Conservation (phyloP, 2,113 vertebrate genomes). For the Eurypyga helias region DNA sequence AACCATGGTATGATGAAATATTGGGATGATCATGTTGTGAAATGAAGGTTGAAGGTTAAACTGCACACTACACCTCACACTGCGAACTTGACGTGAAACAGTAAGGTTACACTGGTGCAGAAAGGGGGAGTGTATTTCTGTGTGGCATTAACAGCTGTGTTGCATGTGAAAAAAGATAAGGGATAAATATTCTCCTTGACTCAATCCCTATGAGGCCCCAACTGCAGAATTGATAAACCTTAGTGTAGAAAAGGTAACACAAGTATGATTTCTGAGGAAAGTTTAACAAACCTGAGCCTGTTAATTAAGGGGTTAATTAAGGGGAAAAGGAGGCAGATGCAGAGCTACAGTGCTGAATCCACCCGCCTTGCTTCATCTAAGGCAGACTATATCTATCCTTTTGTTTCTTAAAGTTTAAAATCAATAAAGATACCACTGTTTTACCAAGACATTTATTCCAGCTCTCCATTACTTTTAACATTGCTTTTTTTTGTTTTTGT, state of each 20-base stretch:
- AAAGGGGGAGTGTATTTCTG: neutral
- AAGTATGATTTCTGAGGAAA: neutral
- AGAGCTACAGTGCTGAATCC: neutral
- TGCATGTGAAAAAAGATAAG: neutral
- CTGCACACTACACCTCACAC: neutral
- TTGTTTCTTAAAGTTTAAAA: neutral
- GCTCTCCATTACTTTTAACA: neutral
- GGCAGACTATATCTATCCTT: neutral
- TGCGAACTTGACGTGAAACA: accelerated
- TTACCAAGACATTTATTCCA: neutral
- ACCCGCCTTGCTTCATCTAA: neutral
- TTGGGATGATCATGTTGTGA: neutral
- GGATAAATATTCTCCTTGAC: neutral
- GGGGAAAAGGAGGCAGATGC: neutral
- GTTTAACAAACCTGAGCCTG: neutral
- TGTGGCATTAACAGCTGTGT: neutral
- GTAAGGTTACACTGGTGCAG: neutral
- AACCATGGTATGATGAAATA: too few species aligned
- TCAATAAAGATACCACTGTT: neutral
- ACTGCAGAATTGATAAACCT: neutral
- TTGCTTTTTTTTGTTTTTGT: too few species aligned
- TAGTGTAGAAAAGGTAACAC: neutral
- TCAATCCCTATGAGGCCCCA: neutral
- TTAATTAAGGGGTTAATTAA: neutral
- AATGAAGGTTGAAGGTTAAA: neutral